Conservation (phyloP, 30 jellyfish, hydroid and myxozoan genomes). For the Pseudorhiza aurosa region DNA sequence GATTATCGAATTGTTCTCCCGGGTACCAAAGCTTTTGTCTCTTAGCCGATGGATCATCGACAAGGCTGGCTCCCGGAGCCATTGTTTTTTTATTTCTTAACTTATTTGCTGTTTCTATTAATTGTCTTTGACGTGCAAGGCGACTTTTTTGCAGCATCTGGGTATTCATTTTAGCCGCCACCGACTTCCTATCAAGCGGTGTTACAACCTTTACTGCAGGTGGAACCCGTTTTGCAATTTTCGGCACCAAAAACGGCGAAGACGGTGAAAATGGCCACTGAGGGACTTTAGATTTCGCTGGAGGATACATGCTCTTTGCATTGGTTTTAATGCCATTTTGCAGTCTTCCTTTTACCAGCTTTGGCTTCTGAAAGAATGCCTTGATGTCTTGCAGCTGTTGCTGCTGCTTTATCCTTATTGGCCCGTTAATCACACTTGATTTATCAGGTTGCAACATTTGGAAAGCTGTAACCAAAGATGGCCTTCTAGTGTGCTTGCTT, state of each 20-base stretch:
- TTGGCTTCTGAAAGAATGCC: not conserved
- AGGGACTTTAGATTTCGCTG: not conserved
- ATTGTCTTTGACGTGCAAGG: not conserved
- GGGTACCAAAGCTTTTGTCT: conserved; percentile 71
- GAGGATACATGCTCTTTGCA: not conserved
- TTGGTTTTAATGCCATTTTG: not conserved
- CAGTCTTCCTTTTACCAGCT: not conserved
- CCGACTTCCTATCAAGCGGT: not conserved
- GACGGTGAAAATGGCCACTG: not conserved
- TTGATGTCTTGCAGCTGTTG: not conserved
- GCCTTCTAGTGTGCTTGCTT: not conserved
- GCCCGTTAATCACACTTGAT: not conserved
- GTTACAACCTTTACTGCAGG: not conserved
- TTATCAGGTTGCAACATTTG: conserved; percentile 27
- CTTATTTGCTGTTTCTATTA: not conserved
- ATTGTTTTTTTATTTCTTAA: not conserved
- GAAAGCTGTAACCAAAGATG: conserved; percentile 39
- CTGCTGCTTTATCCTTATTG: not conserved
- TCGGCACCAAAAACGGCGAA: too few species aligned
- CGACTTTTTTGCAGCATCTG: not conserved
- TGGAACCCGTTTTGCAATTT: not conserved
- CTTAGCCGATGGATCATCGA: conserved; percentile 8
- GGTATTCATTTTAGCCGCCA: not conserved
- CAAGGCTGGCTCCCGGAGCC: not conserved
- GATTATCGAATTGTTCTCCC: conserved; percentile 19